phyloP scores from a whole-genome alignment of 2,797 vertebrate genomes.

The Hoplostethus atlanticus region DNA sequence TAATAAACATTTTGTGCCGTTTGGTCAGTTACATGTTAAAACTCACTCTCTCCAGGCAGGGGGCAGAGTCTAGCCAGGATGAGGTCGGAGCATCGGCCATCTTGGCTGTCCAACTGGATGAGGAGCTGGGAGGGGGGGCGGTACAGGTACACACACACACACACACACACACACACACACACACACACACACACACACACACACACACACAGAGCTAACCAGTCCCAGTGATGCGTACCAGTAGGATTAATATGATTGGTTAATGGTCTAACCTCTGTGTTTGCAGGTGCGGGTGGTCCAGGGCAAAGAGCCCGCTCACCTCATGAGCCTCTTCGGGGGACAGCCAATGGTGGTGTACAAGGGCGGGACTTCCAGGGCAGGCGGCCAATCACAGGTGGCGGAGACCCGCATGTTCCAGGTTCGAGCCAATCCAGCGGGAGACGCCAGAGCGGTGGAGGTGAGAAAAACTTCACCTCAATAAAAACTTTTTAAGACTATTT shows the following conservation, averaged over 20 bases:
- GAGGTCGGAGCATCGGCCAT: slow-evolving; percentile 71
- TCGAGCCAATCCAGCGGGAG: slow-evolving; percentile 64
- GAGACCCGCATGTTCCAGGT: slow-evolving; percentile 76
- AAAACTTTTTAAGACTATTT: no score
- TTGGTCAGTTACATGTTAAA: no score
- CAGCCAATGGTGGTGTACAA: slow-evolving; percentile 77
- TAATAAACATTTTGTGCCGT: no score
- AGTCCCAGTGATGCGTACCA: no score
- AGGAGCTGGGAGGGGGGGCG: slow-evolving; percentile 68
- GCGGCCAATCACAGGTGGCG: slow-evolving; percentile 58
- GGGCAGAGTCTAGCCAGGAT: slow-evolving; percentile 73
- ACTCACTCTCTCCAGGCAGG: slow-evolving; percentile 71
- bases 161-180: no score
- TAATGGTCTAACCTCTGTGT: background rate
- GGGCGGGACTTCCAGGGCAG: slow-evolving; percentile 78
- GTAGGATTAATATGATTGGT: background rate
- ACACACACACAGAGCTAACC: no score
- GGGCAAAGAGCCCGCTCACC: slow-evolving; percentile 80
- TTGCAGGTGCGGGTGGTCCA: slow-evolving; percentile 77
- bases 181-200: no score
- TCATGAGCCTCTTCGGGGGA: slow-evolving; percentile 77
- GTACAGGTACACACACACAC: slow-evolving; percentile 69
- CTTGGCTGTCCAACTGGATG: slow-evolving; percentile 72
- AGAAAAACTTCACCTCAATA: slow-evolving; percentile 16
- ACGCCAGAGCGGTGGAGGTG: slow-evolving; percentile 77